Evolutionary conservation across 2,113 vertebrate species (phyloP).

Genomic region (Corythaixoides concolor): DNA sequence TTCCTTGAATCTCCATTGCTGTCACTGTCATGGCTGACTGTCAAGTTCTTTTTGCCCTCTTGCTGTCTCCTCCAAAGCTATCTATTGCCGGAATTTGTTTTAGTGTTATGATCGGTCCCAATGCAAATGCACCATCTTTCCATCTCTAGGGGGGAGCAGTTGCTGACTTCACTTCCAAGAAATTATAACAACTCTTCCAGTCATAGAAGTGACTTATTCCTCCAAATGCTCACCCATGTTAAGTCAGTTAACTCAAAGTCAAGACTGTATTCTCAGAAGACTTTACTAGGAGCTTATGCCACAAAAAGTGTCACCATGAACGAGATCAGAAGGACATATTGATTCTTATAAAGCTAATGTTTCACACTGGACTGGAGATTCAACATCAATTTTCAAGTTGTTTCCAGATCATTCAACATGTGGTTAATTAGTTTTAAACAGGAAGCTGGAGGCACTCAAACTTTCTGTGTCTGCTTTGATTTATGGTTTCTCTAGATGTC

Average conservation of each 20-base stretch:
- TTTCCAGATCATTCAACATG: background rate
- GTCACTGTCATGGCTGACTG: rapidly evolving
- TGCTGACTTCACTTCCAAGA: background rate
- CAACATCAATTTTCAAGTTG: background rate
- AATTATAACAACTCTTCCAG: background rate
- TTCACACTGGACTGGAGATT: background rate
- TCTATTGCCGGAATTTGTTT: background rate
- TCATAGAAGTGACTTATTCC: background rate
- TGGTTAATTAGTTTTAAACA: background rate
- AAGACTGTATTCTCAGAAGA: background rate
- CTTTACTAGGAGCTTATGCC: background rate
- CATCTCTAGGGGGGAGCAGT: background rate
- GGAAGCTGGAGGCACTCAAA: background rate
- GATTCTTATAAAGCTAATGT: background rate
- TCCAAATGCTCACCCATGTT: background rate
- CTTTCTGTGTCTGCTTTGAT: background rate
- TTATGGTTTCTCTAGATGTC: background rate
- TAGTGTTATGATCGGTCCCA: background rate
- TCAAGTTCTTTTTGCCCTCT: background rate
- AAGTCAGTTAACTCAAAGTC: background rate
- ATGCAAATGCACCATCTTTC: background rate
- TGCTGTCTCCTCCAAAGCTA: background rate
- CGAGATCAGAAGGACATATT: background rate
- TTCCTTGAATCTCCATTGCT: background rate
- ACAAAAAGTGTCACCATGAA: background rate